Evolutionary conservation across 2,797 vertebrate species (phyloP).

Genomic region (Sandelia bainsii): DNA sequence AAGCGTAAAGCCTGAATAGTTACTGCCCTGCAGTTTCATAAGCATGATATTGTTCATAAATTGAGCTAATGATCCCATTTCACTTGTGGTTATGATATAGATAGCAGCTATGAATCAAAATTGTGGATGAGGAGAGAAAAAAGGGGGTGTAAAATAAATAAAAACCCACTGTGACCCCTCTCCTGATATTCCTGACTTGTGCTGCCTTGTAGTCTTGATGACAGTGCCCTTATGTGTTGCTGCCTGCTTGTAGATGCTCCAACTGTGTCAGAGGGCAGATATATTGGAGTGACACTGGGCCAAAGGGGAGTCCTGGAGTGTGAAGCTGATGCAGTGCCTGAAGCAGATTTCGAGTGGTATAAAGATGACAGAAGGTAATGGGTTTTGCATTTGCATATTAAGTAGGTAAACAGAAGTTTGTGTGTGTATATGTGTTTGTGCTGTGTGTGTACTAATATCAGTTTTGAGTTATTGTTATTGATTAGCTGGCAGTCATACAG

Average conservation of each 20-base stretch:
- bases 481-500: slow-evolving; percentile 10
- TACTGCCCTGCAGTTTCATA: slow-evolving; percentile 1
- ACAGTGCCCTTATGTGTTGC: slow-evolving; percentile 33
- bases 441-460: background rate
- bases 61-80: slow-evolving; percentile 17
- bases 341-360: slow-evolving; percentile 97
- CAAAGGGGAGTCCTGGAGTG: slow-evolving; percentile 93
- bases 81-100: background rate
- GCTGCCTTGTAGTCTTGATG: slow-evolving; percentile 28
- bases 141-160: background rate
- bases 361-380: slow-evolving; percentile 94
- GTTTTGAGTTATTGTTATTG: slow-evolving; percentile 6
- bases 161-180: background rate
- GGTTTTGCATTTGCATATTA: slow-evolving; percentile 24
- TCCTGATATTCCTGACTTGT: slow-evolving; percentile 13
- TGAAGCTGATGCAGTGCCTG: slow-evolving; percentile 92
- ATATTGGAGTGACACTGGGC: slow-evolving; percentile 92
- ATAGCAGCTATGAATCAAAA: slow-evolving; percentile 9
- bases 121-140: too few species aligned
- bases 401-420: slow-evolving; percentile 14
- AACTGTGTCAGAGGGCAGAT: slow-evolving; percentile 92
- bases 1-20: slow-evolving; percentile 6
- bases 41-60: background rate
- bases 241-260: slow-evolving; percentile 87
- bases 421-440: background rate